These are phyloP conservation scores for Tiliacea citrago DNA, from an alignment of 2,888 invertebrate species.

Conservation along the genomic window DNA sequence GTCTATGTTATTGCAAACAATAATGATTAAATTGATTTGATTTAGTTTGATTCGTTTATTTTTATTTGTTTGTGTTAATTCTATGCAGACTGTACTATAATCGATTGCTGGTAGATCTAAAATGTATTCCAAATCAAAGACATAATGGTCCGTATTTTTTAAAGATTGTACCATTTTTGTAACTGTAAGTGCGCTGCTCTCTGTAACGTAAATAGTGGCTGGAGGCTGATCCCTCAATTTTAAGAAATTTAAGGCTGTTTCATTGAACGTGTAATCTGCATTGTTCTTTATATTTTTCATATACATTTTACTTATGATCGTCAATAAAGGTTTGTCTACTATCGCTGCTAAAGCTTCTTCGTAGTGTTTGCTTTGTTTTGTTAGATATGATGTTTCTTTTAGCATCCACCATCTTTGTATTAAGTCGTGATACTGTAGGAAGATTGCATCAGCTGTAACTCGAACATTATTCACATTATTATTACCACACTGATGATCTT, in stretches of 20 bases:
- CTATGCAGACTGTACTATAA: constrained; percentile 6
- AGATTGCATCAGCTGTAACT: constrained; percentile 45
- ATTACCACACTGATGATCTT: constrained; percentile 1
- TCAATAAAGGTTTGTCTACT: constrained; percentile 35
- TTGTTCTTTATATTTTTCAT: constrained; percentile 26
- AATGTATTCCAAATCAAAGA: constrained; percentile 44
- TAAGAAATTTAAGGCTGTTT: not conserved
- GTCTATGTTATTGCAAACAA: constrained; percentile 29
- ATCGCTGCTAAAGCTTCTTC: constrained; percentile 38
- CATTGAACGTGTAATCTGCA: constrained; percentile 20
- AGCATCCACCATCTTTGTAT: constrained; percentile 61
- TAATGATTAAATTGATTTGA: constrained; percentile 8
- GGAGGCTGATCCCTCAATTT: constrained; percentile 7
- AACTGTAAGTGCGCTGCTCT: constrained; percentile 32
- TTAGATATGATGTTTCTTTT: constrained; percentile 27
- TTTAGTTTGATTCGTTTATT: not conserved
- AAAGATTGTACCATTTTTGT: constrained; percentile 47
- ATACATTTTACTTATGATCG: constrained; percentile 10
- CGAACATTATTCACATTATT: constrained; percentile 1
- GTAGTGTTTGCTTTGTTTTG: constrained; percentile 37
- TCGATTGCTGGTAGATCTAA: constrained; percentile 30
- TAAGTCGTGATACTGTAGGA: constrained; percentile 46
- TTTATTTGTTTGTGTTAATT: constrained; percentile 18
- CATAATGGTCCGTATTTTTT: constrained; percentile 4
- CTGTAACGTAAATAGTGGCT: constrained; percentile 27